Base-by-base conservation (phyloP, 2,113 vertebrate species). In the Chitala chitala region DNA sequence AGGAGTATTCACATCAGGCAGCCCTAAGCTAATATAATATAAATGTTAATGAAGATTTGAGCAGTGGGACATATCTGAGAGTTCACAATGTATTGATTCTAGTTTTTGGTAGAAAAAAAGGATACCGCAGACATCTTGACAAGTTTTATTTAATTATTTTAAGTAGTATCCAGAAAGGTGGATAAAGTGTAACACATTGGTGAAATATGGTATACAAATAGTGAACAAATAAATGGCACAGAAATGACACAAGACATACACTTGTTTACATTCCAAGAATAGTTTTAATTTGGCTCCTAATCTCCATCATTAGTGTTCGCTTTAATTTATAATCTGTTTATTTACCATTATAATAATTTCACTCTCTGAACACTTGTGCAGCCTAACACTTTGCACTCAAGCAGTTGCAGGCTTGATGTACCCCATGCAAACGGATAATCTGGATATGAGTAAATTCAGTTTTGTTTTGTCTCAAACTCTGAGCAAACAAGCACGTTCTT, bases 41-140 rank as follows among this genome's bases (percentile, higher is more conserved):
- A 89, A 88, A 90, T 90, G 89, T 88, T 90, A 89, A 90, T 91
- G 86, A 80, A 81, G 76, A 82, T 86, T 80, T 84, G 81, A 76
- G 79, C 78, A 77, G 79, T 20, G 75, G 83, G 75, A 78, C 76
- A 72, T 59, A 85, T 84, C 82, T 80, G 79, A 85, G 78, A 78
- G 80, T 84, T 85, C 79, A 78, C 76, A 85, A 79, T 81, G 81
- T 69, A 73, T 78, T 71, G 80, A 83, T 86, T 76, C 81, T 78
- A 76, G 74, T 79, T 74, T 75, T 76, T 77, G 72, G 69, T 78
- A 70, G 50, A 75, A 70, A 79, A 75, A 77, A 53, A 51, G 59
- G 79, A 82, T 79, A 83, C 59, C 79, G 69, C 63, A 72, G 76
- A 75, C 40, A 5, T 51, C 15, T 26, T 20, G 9, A 51, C 72